Percentiles rank a stretch among this genome's conserved stretches.
Evolutionary conservation across 37 sponge, comb jelly and placozoan genomes (phyloP).

Genomic region (Oopsacas minuta): DNA sequence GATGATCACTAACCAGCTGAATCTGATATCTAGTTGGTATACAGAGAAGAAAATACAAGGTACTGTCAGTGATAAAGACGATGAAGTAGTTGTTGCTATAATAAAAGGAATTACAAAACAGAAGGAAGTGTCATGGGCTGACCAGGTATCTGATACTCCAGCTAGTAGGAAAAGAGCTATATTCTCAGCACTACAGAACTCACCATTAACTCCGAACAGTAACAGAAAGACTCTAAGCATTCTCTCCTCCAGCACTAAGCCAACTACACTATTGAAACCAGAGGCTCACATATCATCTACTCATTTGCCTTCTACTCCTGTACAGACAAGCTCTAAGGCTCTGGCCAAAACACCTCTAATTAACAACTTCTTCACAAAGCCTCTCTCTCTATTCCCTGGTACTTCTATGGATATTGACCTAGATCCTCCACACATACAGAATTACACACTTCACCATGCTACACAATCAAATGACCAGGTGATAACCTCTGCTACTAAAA

Average conservation of each 20-base stretch:
- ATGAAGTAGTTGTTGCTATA: background rate
- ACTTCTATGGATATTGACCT: background rate
- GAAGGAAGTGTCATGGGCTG: constrained; percentile 7
- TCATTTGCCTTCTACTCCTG: background rate
- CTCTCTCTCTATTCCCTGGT: background rate
- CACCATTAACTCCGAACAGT: background rate
- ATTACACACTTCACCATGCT: background rate
- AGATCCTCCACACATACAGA: background rate
- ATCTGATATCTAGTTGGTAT: background rate
- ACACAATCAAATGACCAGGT: background rate
- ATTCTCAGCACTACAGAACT: background rate
- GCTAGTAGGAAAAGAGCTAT: background rate
- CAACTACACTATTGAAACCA: background rate
- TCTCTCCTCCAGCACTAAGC: background rate
- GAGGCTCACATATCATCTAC: background rate
- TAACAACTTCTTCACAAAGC: background rate
- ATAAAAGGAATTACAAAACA: background rate
- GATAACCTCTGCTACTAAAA: background rate
- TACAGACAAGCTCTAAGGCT: background rate
- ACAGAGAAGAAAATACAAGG: background rate
- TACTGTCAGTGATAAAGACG: background rate
- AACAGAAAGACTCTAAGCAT: background rate
- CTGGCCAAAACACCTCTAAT: background rate
- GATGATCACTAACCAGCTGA: background rate
- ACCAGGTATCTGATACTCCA: background rate